Conservation (phyloP, 2,113 vertebrate species). For the Merops nubicus region DNA sequence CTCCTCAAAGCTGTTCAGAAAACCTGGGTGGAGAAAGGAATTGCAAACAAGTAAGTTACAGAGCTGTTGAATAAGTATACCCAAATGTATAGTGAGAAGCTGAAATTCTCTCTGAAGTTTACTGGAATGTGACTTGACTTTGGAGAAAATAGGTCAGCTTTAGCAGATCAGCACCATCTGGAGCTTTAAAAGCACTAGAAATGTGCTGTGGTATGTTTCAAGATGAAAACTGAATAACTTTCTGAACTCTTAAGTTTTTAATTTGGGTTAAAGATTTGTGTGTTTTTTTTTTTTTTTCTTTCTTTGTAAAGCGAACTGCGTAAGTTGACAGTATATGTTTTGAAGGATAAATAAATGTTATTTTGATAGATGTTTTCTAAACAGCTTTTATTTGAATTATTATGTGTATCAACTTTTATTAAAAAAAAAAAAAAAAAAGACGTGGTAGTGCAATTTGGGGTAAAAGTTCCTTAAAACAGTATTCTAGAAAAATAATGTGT, state of each 20-base stretch:
- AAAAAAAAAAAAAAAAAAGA: neutral
- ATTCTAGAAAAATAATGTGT: neutral
- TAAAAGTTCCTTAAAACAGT: neutral
- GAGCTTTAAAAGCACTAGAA: neutral
- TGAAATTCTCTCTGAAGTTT: neutral
- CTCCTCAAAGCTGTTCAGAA: conserved; percentile 87
- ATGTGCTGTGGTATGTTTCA: neutral
- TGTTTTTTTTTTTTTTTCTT: neutral
- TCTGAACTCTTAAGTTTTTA: neutral
- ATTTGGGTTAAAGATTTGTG: neutral
- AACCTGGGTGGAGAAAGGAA: conserved; percentile 58
- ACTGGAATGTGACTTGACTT: neutral
- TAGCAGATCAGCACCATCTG: conserved; percentile 18
- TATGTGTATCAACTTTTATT: neutral
- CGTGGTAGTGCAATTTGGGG: neutral
- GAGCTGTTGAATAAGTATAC: neutral
- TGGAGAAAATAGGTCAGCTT: conserved; percentile 40
- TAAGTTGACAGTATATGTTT: neutral
- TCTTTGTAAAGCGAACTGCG: neutral
- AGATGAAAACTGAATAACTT: neutral
- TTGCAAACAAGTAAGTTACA: neutral
- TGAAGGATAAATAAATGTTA: neutral
- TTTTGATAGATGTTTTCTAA: no score
- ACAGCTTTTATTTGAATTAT: neutral
- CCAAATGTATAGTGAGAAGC: neutral